Base-by-base conservation (phyloP, 2,113 vertebrate genomes). In the Carollia perspicillata region DNA sequence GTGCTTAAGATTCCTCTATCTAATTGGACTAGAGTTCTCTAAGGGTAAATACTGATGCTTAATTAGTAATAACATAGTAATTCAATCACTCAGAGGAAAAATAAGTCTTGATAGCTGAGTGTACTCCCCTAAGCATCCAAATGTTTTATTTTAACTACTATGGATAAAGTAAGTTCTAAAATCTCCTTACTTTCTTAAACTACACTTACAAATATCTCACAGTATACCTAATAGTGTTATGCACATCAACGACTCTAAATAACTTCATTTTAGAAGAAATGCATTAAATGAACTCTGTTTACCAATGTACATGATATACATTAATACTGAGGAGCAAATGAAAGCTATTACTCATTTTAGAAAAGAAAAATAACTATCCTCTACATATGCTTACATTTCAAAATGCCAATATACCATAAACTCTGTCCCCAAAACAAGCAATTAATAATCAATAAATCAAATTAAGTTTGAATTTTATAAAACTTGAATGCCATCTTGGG, bases 381-480 rank as follows among this genome's bases (percentile, higher is more conserved):
- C 53, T 79, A 33, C n/a, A 69, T 89, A 84, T 69, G 63, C 16
- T 87, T 78, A 14, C 58, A 79, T 93, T 87, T 86, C 44, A 87
- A 79, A 93, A 63, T 51, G 42, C 28, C 47, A 90, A 69, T 12
- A 87, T 8, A 3, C 40, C 13, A 80, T 53, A 33, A 69, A 63
- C 63, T 79, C 30, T 71, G 37, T 49, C 6, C 63, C 14, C 55
- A 33, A n/a, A 63, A 81, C 8, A 95, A 90, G 35, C 35, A 44
- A 83, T 30, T 83, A 51, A 78, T 71, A 94, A 92, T 79, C 13
- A 72, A 66, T 66, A 84, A 86, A 35, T 75, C 72, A 85, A 90
- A 90, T 55, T 81, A 49, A 26, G 66, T 53, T 71, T 90, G 26
- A 49, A 78, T 51, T 49, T 86, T 65, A 58, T 79, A 86, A 94